phyloP scores from a whole-genome alignment of 2,797 vertebrate genomes.

The Lateolabrax maculatus region DNA sequence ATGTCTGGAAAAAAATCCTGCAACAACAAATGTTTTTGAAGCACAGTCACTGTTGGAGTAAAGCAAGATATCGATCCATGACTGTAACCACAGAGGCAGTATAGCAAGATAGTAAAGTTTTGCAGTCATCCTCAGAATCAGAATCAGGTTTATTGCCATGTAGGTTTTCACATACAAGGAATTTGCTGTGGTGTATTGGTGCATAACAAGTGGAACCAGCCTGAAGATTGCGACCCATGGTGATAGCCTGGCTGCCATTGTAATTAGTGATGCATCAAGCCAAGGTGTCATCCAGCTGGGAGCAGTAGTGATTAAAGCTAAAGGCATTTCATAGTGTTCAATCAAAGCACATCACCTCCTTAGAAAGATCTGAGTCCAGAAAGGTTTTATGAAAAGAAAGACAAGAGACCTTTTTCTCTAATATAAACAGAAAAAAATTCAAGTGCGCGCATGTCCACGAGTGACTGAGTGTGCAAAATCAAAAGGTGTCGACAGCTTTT shows the following conservation, averaged over 20 bases:
- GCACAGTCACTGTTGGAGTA: not conserved
- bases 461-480: not conserved
- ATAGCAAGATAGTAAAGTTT: not conserved
- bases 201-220: too few relatives aligned
- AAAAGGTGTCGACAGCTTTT: not conserved
- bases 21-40: not conserved
- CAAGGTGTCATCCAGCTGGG: not conserved
- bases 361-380: not conserved
- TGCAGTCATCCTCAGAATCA: too few relatives aligned
- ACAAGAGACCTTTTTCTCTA: not conserved
- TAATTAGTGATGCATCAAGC: conserved; percentile 8
- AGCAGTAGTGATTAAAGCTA: conserved; percentile 1
- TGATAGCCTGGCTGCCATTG: conserved; percentile 3
- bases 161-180: too few relatives aligned
- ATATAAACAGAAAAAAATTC: too few relatives aligned
- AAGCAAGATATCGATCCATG: conserved; percentile 9
- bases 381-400: not conserved
- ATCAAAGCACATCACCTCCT: not conserved
- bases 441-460: not conserved
- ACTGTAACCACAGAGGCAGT: not conserved
- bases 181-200: too few relatives aligned
- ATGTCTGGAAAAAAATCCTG: not conserved
- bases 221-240: conserved; percentile 12
- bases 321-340: not conserved
- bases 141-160: too few relatives aligned